Percentiles rank a stretch among this genome's conserved stretches.
Evolutionary conservation across 2,888 invertebrate species (phyloP).

Genomic region (Leucophenga montana): DNA sequence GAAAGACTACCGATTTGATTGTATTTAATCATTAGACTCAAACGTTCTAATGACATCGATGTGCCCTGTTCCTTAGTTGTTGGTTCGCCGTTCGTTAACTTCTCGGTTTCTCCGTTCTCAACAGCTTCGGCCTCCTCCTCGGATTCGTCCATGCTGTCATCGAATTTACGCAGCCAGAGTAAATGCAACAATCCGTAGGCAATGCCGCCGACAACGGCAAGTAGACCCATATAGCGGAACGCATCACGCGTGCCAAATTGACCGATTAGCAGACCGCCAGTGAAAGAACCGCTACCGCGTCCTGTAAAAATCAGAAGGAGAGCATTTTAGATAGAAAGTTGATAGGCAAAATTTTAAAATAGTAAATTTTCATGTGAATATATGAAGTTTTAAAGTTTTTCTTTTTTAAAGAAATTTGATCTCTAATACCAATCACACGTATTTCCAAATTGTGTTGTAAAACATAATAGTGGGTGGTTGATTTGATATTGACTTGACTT

Average conservation of each 20-base stretch:
- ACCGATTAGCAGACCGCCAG: constrained; percentile 85
- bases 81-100: constrained; percentile 76
- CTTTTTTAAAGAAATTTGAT: no score
- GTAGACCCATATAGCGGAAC: constrained; percentile 85
- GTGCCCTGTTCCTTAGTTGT: constrained; percentile 81
- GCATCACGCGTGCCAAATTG: constrained; percentile 84
- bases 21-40: constrained; percentile 83
- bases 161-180: constrained; percentile 81
- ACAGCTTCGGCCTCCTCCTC: constrained; percentile 69
- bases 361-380: no score
- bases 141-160: constrained; percentile 71
- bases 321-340: constrained; percentile 1
- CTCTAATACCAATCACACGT: no score
- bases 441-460: no score
- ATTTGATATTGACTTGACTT: no score
- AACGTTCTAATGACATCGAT: constrained; percentile 81
- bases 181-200: constrained; percentile 82
- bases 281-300: constrained; percentile 86
- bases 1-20: constrained; percentile 84
- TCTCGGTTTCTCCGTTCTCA: constrained; percentile 78
- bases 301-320: constrained; percentile 73
- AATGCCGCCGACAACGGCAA: constrained; percentile 82
- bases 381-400: no score
- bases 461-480: no score
- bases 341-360: no score